Percentiles rank a stretch among this genome's conserved stretches.
Evolutionary conservation across 1,140 invertebrate species (phyloP).

Genomic region (Ridgeia piscesae): DNA sequence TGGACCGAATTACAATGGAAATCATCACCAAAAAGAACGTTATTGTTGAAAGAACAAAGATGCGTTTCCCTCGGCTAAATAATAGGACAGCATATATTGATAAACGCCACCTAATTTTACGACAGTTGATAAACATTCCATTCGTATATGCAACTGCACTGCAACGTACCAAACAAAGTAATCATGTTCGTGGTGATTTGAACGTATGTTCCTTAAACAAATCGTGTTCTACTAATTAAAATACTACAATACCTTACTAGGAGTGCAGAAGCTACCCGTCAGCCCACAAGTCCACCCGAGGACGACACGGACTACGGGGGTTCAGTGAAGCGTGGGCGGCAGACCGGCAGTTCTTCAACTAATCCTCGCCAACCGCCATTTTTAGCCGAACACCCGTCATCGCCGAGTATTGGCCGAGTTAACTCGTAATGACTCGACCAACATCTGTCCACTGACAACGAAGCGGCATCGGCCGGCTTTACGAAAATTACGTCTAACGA

Average conservation of each 20-base stretch:
- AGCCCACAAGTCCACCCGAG: background rate
- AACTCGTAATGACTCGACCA: background rate
- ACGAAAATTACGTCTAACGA: background rate
- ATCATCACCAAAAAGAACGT: too few relatives aligned
- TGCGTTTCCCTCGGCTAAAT: background rate
- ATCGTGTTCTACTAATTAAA: background rate
- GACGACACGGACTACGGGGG: background rate
- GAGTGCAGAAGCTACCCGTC: background rate
- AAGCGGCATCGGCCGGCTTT: background rate
- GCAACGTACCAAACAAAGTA: background rate
- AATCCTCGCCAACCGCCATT: background rate
- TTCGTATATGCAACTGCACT: background rate
- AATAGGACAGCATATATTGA: background rate
- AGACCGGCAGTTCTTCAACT: background rate
- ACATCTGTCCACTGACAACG: background rate
- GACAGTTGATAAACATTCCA: background rate
- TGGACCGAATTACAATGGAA: too few relatives aligned
- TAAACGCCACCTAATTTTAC: background rate
- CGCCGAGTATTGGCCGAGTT: background rate
- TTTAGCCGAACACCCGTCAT: background rate
- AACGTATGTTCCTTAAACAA: background rate
- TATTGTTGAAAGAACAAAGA: too few relatives aligned
- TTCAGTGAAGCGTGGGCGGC: background rate
- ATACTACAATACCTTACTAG: background rate
- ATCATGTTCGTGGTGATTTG: background rate